phyloP scores from a whole-genome alignment of 2,888 invertebrate species.

The Drosophila quinaria region DNA sequence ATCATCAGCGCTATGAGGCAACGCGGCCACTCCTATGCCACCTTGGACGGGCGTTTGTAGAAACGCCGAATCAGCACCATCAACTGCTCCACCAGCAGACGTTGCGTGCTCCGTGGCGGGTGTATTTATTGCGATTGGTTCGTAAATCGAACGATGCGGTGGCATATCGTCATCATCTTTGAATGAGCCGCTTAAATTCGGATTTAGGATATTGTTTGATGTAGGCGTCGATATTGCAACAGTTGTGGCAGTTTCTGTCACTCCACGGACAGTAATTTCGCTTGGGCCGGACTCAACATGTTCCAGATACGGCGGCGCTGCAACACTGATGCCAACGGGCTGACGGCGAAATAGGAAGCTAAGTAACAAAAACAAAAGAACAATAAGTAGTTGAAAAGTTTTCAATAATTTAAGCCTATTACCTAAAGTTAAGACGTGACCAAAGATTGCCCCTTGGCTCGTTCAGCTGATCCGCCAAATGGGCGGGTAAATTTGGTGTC shows the following conservation, averaged over 20 bases:
- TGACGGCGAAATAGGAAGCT: slow-evolving; percentile 69
- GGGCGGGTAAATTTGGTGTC: slow-evolving; percentile 81
- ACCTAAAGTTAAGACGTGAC: slow-evolving; percentile 80
- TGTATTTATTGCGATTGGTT: slow-evolving; percentile 76
- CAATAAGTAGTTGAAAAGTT: background rate
- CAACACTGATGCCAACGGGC: slow-evolving; percentile 72
- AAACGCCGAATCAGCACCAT: slow-evolving; percentile 76
- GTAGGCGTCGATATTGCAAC: slow-evolving; percentile 65
- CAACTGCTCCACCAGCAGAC: slow-evolving; percentile 33
- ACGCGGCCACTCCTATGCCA: slow-evolving; percentile 84
- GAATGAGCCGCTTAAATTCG: slow-evolving; percentile 86
- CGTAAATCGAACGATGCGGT: slow-evolving; percentile 83
- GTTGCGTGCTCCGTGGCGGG: slow-evolving; percentile 53
- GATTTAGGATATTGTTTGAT: slow-evolving; percentile 86
- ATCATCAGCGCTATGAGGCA: slow-evolving; percentile 73
- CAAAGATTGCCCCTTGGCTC: slow-evolving; percentile 67
- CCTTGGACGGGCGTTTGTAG: slow-evolving; percentile 84
- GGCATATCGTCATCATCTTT: slow-evolving; percentile 82
- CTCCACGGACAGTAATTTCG: slow-evolving; percentile 20
- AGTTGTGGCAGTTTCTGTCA: slow-evolving; percentile 36
- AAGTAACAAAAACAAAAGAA: background rate
- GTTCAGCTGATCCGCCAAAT: slow-evolving; percentile 74
- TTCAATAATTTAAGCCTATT: background rate
- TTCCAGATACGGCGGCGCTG: slow-evolving; percentile 82
- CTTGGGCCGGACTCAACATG: slow-evolving; percentile 62